A percentile compares a stretch with the other conserved stretches of the same genome.
These are phyloP conservation scores for Caenorhabditis sp. DNA, from an alignment of 2,888 invertebrate genomes.

Conservation along the genomic window DNA sequence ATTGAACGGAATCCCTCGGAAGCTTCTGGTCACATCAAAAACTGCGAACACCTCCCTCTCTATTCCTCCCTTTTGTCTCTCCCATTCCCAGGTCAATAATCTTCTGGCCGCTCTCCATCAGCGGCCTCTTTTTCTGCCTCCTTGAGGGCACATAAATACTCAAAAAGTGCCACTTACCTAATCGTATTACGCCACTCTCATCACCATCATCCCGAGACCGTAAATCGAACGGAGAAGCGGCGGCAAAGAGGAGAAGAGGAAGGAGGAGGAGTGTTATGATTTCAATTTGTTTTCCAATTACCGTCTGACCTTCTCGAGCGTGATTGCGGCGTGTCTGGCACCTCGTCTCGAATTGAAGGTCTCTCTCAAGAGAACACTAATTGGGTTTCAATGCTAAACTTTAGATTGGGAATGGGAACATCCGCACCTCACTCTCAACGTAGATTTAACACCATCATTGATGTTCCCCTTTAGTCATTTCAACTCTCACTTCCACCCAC, in stretches of 20 bases:
- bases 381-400: conserved; percentile 18
- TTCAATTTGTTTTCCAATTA: conserved; percentile 57
- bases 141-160: conserved; percentile 37
- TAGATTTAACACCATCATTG: too few relatives aligned
- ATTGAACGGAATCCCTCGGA: too few relatives aligned
- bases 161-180: conserved; percentile 53
- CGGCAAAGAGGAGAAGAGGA: neutral
- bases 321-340: conserved; percentile 23
- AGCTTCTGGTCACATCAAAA: too few relatives aligned
- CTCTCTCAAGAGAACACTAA: conserved; percentile 25
- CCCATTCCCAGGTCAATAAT: conserved; percentile 52
- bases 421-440: too few relatives aligned
- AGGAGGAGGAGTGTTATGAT: conserved; percentile 24
- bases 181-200: conserved; percentile 53
- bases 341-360: neutral
- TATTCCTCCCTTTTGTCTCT: too few relatives aligned
- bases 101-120: conserved; percentile 37
- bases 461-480: too few relatives aligned
- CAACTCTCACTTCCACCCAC: too few relatives aligned
- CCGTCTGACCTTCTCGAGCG: conserved; percentile 42
- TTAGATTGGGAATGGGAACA: conserved; percentile 19
- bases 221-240: conserved; percentile 13
- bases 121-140: conserved; percentile 36
- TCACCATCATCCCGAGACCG: conserved; percentile 32
- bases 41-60: too few relatives aligned